Evolutionary conservation across 2,113 vertebrate genomes (phyloP).

Genomic region (Seriola dumerili): DNA sequence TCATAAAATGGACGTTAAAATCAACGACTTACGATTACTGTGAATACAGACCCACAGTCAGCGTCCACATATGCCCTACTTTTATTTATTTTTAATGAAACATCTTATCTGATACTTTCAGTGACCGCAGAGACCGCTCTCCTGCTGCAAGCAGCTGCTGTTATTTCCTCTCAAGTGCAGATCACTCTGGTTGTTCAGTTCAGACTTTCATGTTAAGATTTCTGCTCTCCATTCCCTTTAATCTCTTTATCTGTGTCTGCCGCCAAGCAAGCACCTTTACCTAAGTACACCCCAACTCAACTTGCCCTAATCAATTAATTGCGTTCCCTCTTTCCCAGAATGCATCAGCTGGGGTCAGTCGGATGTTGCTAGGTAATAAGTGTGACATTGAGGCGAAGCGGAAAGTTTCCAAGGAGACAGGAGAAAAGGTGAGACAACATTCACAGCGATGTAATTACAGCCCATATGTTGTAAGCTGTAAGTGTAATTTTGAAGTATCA

Average conservation of each 20-base stretch:
- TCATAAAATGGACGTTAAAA: neutral
- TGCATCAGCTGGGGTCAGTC: conserved; percentile 90
- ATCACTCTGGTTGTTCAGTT: neutral
- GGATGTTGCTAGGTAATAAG: conserved; percentile 93
- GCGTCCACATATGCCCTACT: neutral
- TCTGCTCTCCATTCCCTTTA: neutral
- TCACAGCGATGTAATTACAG: neutral
- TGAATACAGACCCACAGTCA: neutral
- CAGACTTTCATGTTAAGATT: neutral
- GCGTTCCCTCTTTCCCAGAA: conserved; percentile 83
- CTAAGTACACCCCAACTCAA: neutral
- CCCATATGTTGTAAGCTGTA: fast-evolving
- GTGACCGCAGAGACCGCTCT: neutral
- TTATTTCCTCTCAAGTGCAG: neutral
- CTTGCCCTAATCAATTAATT: conserved; percentile 24
- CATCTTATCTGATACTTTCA: neutral
- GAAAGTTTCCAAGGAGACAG: conserved; percentile 89
- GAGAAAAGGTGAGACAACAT: conserved; percentile 87
- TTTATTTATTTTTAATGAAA: neutral
- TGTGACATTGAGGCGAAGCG: conserved; percentile 93
- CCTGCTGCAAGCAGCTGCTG: conserved; percentile 6
- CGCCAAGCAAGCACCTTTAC: neutral
- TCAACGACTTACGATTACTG: neutral
- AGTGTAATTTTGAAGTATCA: neutral
- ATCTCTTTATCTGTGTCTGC: neutral